Percentiles rank a stretch among this genome's conserved stretches.
These are phyloP conservation scores for Malthinus flaveolus DNA, from an alignment of 2,888 invertebrate species.

Conservation along the genomic window DNA sequence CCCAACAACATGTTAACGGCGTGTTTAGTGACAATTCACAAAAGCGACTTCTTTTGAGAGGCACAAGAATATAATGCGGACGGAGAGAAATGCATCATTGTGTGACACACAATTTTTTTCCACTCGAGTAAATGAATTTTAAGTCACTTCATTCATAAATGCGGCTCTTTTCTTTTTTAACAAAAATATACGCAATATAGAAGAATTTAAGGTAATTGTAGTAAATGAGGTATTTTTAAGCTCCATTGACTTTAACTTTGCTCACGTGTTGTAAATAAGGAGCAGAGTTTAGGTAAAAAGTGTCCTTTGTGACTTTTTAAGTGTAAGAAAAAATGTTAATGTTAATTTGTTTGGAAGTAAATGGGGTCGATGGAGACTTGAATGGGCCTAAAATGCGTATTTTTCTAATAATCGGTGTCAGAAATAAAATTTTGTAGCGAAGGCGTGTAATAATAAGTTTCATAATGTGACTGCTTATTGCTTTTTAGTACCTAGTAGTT, in stretches of 20 bases:
- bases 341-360: too few species aligned
- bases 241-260: conserved; percentile 14
- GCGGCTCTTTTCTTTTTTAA: conserved; percentile 16
- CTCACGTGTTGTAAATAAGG: conserved; percentile 5
- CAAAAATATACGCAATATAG: conserved; percentile 20
- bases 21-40: conserved; percentile 29
- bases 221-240: conserved; percentile 5
- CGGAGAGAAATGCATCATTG: conserved; percentile 16
- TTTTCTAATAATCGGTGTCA: too few species aligned
- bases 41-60: conserved; percentile 22
- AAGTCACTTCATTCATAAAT: conserved; percentile 29
- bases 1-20: conserved; percentile 28
- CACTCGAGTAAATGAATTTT: conserved; percentile 35
- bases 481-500: too few species aligned
- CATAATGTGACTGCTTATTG: too few species aligned
- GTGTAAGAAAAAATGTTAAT: too few species aligned
- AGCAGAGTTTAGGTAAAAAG: too few species aligned
- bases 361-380: too few species aligned
- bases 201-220: conserved; percentile 26
- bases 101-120: conserved; percentile 21
- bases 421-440: too few species aligned
- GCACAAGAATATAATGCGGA: conserved; percentile 7
- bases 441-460: too few species aligned
- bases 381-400: too few species aligned
- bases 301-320: too few species aligned